These are phyloP conservation scores for Ptychobarbus kaznakovi DNA, from an alignment of 2,797 vertebrate genomes.

Conservation along the genomic window DNA sequence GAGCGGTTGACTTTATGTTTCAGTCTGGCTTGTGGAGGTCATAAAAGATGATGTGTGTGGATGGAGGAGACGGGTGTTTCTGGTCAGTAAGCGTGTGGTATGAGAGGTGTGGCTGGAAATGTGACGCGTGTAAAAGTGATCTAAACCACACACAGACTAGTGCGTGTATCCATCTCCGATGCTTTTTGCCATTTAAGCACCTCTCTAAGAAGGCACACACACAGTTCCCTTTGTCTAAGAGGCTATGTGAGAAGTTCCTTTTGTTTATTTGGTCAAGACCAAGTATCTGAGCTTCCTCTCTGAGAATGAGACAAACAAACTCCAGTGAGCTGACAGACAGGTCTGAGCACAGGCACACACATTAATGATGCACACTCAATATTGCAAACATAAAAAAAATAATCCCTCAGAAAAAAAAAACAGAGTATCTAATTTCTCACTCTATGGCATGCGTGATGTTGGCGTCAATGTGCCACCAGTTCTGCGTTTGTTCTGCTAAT, in stretches of 20 bases:
- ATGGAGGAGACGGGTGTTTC: slow-evolving; percentile 16
- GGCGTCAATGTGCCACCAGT: slow-evolving; percentile 23
- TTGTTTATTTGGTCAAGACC: slow-evolving; percentile 38
- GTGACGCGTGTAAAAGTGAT: background rate
- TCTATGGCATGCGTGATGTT: background rate
- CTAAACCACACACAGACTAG: slow-evolving; percentile 2
- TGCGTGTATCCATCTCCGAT: slow-evolving; percentile 9
- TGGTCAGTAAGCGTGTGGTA: slow-evolving; percentile 35
- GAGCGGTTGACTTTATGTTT: slow-evolving; percentile 8
- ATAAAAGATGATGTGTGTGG: slow-evolving; percentile 16
- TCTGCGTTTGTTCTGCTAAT: slow-evolving; percentile 36
- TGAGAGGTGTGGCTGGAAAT: slow-evolving; percentile 4
- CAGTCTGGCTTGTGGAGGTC: slow-evolving; percentile 14
- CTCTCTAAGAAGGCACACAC: slow-evolving; percentile 13
- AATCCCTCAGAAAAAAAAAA: background rate
- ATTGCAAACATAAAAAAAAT: slow-evolving; percentile 29
- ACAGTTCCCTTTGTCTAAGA: slow-evolving; percentile 18
- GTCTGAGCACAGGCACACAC: slow-evolving; percentile 15
- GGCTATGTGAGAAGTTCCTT: slow-evolving; percentile 12
- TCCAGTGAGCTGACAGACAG: slow-evolving; percentile 35
- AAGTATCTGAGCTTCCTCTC: slow-evolving; percentile 25
- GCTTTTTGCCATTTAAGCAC: slow-evolving; percentile 25
- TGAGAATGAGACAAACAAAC: slow-evolving; percentile 53
- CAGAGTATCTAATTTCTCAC: background rate
- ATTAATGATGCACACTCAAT: slow-evolving; percentile 21